These are phyloP conservation scores for Gobio occitaniae DNA, from an alignment of 2,797 vertebrate species.

Conservation along the genomic window DNA sequence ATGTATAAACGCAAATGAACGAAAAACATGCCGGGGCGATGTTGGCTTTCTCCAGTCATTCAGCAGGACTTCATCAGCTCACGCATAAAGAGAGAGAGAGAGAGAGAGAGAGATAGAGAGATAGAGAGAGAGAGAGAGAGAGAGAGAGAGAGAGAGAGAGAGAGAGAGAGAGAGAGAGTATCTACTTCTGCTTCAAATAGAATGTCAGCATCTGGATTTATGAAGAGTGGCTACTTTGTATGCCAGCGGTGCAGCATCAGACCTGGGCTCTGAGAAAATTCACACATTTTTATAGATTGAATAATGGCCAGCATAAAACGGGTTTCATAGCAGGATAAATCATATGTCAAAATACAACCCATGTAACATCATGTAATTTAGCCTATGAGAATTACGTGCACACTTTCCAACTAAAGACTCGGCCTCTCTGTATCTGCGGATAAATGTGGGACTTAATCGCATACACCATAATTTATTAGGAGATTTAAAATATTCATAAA, in stretches of 20 bases:
- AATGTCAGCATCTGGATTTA: constrained; percentile 60
- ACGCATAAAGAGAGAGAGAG: not conserved
- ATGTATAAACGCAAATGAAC: not conserved
- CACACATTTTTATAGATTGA: constrained; percentile 66
- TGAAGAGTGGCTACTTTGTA: constrained; percentile 64
- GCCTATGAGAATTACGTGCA: constrained; percentile 73
- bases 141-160: constrained; percentile 32
- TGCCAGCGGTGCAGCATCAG: constrained; percentile 52
- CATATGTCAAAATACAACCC: constrained; percentile 75
- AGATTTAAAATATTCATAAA: constrained; percentile 86
- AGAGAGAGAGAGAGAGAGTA: not conserved
- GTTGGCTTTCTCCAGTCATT: not conserved
- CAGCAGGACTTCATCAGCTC: constrained; percentile 26
- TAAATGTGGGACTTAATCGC: constrained; percentile 79
- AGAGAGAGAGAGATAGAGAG: constrained; percentile 21
- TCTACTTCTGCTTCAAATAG: constrained; percentile 51
- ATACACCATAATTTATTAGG: constrained; percentile 83
- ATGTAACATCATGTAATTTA: constrained; percentile 70
- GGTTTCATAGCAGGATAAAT: constrained; percentile 80
- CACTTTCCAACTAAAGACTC: constrained; percentile 60
- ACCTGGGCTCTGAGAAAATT: constrained; percentile 54
- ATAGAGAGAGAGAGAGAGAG: not conserved
- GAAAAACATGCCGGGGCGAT: too few relatives aligned
- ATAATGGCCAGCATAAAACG: constrained; percentile 80
- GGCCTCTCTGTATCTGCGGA: constrained; percentile 64